Evolutionary conservation across 2,797 vertebrate genomes (phyloP).

Genomic region (Emys orbicularis): DNA sequence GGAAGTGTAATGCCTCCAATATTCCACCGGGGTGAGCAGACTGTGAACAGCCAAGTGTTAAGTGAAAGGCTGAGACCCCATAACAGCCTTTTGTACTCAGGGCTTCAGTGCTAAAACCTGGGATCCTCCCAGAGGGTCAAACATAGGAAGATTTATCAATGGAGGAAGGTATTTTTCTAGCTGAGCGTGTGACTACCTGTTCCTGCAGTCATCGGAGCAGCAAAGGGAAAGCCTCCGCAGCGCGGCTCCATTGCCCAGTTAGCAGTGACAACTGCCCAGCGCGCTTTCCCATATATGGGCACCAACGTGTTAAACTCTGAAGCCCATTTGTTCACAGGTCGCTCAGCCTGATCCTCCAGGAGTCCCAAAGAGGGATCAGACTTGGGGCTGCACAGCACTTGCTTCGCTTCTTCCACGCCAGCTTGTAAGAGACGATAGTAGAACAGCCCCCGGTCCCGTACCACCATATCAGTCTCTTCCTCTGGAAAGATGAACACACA

Average conservation of each 20-base stretch:
- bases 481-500: slow-evolving; percentile 77
- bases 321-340: slow-evolving; percentile 89
- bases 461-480: slow-evolving; percentile 93
- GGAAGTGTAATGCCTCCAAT: background rate
- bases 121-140: background rate
- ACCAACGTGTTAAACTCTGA: slow-evolving; percentile 90
- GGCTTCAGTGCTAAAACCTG: background rate
- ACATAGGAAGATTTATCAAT: background rate
- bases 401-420: slow-evolving; percentile 85
- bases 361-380: slow-evolving; percentile 92
- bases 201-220: slow-evolving; percentile 12
- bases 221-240: slow-evolving; percentile 3
- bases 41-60: background rate
- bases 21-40: background rate
- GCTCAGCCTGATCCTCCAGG: slow-evolving; percentile 86
- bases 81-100: background rate
- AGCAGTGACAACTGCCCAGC: slow-evolving; percentile 73
- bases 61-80: background rate
- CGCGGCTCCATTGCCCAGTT: slow-evolving; percentile 54
- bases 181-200: slow-evolving; percentile 59
- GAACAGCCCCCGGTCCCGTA: slow-evolving; percentile 92
- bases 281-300: slow-evolving; percentile 82
- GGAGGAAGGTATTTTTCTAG: slow-evolving; percentile 2
- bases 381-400: slow-evolving; percentile 88
- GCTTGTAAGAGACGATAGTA: slow-evolving; percentile 92